Conservation (phyloP, 2,888 invertebrate species). For the Drosophila picticornis region DNA sequence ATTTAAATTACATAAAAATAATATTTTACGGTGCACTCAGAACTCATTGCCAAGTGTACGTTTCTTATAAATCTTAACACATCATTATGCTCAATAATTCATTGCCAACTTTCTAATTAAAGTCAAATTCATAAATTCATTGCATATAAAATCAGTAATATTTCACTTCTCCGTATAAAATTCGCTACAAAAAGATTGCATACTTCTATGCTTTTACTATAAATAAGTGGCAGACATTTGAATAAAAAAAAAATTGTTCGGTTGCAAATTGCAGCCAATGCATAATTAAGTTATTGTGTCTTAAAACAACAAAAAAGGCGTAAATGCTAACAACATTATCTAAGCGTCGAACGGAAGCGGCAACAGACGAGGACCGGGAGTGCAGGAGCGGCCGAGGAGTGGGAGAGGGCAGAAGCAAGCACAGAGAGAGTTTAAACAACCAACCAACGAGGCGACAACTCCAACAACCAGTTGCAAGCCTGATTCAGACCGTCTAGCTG, state of each 20-base stretch:
- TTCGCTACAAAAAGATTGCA: slow-evolving; percentile 28
- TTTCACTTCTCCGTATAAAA: not conserved
- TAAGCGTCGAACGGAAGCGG: slow-evolving; percentile 57
- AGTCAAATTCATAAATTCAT: slow-evolving; percentile 1
- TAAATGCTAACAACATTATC: slow-evolving; percentile 71
- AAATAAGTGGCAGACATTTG: slow-evolving; percentile 59
- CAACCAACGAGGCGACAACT: slow-evolving; percentile 58
- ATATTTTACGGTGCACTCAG: no score
- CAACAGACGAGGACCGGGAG: not conserved
- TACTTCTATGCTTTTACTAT: slow-evolving; percentile 44
- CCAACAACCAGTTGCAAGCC: slow-evolving; percentile 57
- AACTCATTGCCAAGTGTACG: no score
- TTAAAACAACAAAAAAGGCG: slow-evolving; percentile 33
- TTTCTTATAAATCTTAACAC: no score
- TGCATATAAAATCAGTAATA: not conserved
- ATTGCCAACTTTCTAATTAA: not conserved
- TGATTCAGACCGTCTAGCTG: slow-evolving; percentile 6
- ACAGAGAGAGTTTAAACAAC: slow-evolving; percentile 17
- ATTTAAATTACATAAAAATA: not conserved
- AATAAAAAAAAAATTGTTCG: slow-evolving; percentile 25
- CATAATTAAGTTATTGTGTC: slow-evolving; percentile 74
- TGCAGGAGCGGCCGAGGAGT: not conserved
- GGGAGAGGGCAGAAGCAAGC: not conserved
- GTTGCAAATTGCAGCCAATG: slow-evolving; percentile 67
- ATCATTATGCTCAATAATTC: not conserved